These are phyloP conservation scores for Anhinga rufa DNA, from an alignment of 2,113 vertebrate genomes.

Conservation along the genomic window DNA sequence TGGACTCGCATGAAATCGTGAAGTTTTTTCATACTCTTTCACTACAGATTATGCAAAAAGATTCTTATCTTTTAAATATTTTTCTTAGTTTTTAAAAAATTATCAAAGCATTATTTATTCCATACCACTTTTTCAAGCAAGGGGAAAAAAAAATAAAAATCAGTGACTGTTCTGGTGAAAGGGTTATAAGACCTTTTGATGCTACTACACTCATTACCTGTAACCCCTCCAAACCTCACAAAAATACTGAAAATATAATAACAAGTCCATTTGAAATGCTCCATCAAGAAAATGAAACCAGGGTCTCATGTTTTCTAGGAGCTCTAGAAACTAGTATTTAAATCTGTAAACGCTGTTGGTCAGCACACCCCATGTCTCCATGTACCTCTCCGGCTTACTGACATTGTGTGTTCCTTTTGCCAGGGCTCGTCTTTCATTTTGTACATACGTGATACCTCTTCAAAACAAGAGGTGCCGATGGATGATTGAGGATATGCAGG, in stretches of 20 bases:
- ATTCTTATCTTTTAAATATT: neutral
- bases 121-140: neutral
- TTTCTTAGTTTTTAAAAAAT: neutral
- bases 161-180: neutral
- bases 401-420: neutral
- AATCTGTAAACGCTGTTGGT: neutral
- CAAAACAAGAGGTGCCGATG: neutral
- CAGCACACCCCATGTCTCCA: fast-evolving
- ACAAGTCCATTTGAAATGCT: neutral
- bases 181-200: neutral
- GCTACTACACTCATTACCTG: neutral
- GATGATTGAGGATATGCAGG: neutral
- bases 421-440: neutral
- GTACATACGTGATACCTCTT: neutral
- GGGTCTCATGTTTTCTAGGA: neutral
- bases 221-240: neutral
- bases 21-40: neutral
- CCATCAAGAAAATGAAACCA: neutral
- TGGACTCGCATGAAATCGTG: neutral
- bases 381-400: neutral
- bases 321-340: neutral
- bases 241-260: neutral
- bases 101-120: neutral
- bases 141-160: neutral
- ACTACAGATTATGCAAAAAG: neutral